Percentiles rank a stretch among this genome's conserved stretches.
Conservation (phyloP, 2,888 invertebrate species). For the Meloe dianella region DNA sequence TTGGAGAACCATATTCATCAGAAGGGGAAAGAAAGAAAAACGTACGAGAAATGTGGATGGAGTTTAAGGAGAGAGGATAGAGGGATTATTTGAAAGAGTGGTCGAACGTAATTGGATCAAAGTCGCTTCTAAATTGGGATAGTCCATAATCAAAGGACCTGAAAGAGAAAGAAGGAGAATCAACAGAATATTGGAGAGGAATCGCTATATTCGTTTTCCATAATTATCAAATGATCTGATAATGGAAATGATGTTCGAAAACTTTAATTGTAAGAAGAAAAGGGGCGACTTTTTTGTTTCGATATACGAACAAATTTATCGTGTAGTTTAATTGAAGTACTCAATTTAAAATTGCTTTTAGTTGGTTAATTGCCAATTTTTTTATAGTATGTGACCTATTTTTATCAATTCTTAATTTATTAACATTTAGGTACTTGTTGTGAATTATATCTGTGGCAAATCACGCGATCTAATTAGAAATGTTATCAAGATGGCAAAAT, state of each 20-base stretch:
- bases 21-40: slow-evolving; percentile 14
- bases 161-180: slow-evolving; percentile 13
- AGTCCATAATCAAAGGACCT: slow-evolving; percentile 50
- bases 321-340: not conserved
- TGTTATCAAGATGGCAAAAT: slow-evolving; percentile 16
- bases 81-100: slow-evolving; percentile 34
- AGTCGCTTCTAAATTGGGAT: slow-evolving; percentile 52
- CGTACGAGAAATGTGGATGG: slow-evolving; percentile 18
- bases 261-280: slow-evolving; percentile 1
- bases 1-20: slow-evolving; percentile 32
- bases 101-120: slow-evolving; percentile 53
- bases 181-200: slow-evolving; percentile 1
- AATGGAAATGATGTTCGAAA: slow-evolving; percentile 5
- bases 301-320: not conserved
- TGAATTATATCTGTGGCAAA: not conserved
- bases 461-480: slow-evolving; percentile 26
- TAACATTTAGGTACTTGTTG: not conserved
- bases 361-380: not conserved
- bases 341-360: not conserved
- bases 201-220: not conserved
- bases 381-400: not conserved
- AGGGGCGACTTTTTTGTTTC: not conserved
- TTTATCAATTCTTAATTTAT: slow-evolving; percentile 1
- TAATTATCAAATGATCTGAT: slow-evolving; percentile 1
- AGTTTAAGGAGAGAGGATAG: slow-evolving; percentile 20